Conservation (phyloP, 2,797 vertebrate genomes). For the Melanotaenia parkinsoni region DNA sequence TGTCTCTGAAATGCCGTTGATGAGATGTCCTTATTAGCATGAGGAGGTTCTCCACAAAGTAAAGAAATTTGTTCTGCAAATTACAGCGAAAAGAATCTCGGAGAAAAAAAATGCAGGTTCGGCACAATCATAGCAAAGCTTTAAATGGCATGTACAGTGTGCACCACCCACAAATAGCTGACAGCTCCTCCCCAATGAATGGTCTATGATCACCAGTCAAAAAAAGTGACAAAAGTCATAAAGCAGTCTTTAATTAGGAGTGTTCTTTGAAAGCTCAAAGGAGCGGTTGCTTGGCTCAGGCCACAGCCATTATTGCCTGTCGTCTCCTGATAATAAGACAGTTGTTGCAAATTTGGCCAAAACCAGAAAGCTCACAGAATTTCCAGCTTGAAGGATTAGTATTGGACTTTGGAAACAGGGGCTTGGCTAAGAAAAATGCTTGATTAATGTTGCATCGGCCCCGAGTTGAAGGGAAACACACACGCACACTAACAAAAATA, state of each 20-base stretch:
- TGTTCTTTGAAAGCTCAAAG: constrained; percentile 66
- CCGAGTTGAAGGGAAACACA: constrained; percentile 34
- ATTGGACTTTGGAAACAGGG: constrained; percentile 50
- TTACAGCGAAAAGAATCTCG: constrained; percentile 41
- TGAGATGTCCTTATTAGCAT: constrained; percentile 69
- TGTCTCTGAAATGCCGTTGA: constrained; percentile 66
- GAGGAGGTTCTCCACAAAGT: constrained; percentile 59
- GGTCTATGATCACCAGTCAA: constrained; percentile 77
- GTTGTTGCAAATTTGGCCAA: constrained; percentile 64
- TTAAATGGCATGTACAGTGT: constrained; percentile 60
- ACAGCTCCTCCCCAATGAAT: constrained; percentile 66
- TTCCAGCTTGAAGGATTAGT: constrained; percentile 62
- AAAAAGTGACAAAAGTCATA: constrained; percentile 78
- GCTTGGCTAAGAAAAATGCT: constrained; percentile 28
- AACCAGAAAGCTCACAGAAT: constrained; percentile 66
- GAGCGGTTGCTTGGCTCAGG: constrained; percentile 60
- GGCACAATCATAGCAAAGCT: constrained; percentile 47
- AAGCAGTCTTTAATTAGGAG: constrained; percentile 80
- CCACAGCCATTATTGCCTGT: constrained; percentile 72
- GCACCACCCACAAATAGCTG: constrained; percentile 68
- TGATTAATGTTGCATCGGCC: constrained; percentile 34
- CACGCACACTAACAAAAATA: neutral
- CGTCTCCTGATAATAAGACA: constrained; percentile 73
- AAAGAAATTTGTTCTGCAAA: constrained; percentile 67
- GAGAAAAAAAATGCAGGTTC: constrained; percentile 44